A percentile compares a stretch with the other conserved stretches of the same genome.
phyloP scores from a whole-genome alignment of 1,140 invertebrate genomes.

The Drosophila pectinifera region DNA sequence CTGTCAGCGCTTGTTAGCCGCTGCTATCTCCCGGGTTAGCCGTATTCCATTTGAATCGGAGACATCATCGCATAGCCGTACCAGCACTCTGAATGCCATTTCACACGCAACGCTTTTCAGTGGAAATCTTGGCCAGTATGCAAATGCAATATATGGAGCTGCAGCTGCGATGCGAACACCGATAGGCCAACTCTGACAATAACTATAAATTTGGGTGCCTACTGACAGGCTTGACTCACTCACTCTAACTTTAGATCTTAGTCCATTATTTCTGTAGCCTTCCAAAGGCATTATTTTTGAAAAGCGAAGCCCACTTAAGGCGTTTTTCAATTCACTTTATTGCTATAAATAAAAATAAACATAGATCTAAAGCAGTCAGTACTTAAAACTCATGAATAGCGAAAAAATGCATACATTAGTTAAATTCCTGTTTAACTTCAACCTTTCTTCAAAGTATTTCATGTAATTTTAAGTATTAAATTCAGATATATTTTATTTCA shows the following conservation, averaged over 20 bases:
- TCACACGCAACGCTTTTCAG: constrained; percentile 75
- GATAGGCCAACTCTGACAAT: constrained; percentile 31
- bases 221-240: constrained; percentile 10
- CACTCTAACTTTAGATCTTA: no score
- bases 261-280: not conserved
- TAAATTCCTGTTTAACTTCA: no score
- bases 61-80: constrained; percentile 41
- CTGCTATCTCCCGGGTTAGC: constrained; percentile 36
- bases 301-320: not conserved
- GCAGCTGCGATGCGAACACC: constrained; percentile 19
- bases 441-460: not conserved
- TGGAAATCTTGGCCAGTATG: constrained; percentile 70
- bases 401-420: no score
- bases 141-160: constrained; percentile 54
- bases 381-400: not conserved
- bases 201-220: constrained; percentile 29
- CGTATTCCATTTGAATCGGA: constrained; percentile 66
- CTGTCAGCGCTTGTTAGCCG: constrained; percentile 72
- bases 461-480: no score
- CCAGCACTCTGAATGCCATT: constrained; percentile 60
- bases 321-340: constrained; percentile 3
- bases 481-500: no score
- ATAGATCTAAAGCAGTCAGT: no score
- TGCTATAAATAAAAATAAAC: constrained; percentile 8
- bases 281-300: not conserved